A percentile compares a stretch with the other conserved stretches of the same genome.
phyloP scores from a whole-genome alignment of 1,140 invertebrate species.

The Steinernema feltiae region DNA sequence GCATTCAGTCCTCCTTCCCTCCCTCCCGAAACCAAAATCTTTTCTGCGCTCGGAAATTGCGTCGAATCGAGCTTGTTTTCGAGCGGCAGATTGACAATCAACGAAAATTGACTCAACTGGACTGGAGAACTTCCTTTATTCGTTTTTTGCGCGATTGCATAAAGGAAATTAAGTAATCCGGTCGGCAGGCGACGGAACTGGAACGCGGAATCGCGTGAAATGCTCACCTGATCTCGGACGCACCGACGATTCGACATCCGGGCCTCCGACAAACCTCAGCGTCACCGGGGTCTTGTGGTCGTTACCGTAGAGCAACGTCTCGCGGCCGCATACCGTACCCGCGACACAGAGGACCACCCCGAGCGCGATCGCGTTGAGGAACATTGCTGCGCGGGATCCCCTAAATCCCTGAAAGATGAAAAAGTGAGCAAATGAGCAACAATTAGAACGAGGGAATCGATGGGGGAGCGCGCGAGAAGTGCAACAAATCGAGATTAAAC shows the following conservation, averaged over 20 bases:
- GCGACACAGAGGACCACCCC: background rate
- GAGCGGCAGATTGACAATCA: too few relatives aligned
- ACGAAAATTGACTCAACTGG: too few relatives aligned
- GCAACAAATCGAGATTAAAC: background rate
- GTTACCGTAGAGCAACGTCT: background rate
- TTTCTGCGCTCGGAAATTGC: too few relatives aligned
- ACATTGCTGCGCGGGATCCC: background rate
- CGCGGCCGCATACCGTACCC: background rate
- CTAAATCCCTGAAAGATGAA: background rate
- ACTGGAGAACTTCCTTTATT: too few relatives aligned
- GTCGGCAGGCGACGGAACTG: background rate
- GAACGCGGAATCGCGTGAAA: background rate
- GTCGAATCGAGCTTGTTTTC: too few relatives aligned
- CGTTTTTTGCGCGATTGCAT: background rate
- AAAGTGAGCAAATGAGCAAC: background rate
- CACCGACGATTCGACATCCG: background rate
- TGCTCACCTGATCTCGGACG: slow-evolving; percentile 1
- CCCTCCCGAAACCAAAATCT: background rate
- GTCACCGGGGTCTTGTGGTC: slow-evolving; percentile 2
- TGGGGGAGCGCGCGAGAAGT: background rate
- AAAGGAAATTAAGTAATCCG: background rate
- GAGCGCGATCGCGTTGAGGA: background rate
- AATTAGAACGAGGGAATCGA: background rate
- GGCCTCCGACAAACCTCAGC: background rate
- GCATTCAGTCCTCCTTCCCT: background rate